Evolutionary conservation across 2,888 invertebrate species (phyloP), one percentile per base, ranked within the genome.

Genomic region (Cephus runcator): DNA sequence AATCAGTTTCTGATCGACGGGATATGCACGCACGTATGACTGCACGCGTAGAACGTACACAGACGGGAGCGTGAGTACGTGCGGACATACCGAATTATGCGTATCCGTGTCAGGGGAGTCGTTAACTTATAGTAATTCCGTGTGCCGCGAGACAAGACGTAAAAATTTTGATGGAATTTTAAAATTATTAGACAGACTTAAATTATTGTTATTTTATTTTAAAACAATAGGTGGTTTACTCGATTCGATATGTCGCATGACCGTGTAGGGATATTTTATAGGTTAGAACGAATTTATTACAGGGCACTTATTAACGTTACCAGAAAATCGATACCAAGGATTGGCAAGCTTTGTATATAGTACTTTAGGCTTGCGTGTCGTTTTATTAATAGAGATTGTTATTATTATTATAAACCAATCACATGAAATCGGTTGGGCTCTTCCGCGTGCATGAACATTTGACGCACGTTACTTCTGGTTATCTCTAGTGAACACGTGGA

Each of bases 1-100:
- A 88, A 90, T 88, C 87, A 56, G 86, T 81, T 81, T 83, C 81
- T 83, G 86, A 89, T 88, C 87, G 84, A 84, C 83, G 76, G 84
- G 68, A 73, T 77, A 34, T 40, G 69, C 35, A 40, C 75, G 79
- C 34, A 34, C 31, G 75, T 76, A 77, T 79, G 76, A 77, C 79
- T 79, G 36, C 69, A 73, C 73, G 40, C 56, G 56, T 56, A 56
- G 56, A 56, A 23, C 56, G 56, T 23, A 56, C 23, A 15, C 23
- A 6, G 23, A 56, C 56, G 23, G 15, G 23, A 56, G 23, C 23
- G 56, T 23, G 79, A 73, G 71, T 73, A 76, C 78, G 56, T 36
- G 73, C 71, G 71, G 73, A 79, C 69, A 79, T 78, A 80, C 81
- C 81, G 80, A 85, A 82, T 84, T 82, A 86, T 79, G 80, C 81